Base-by-base conservation (phyloP, 2,888 invertebrate species). In the Serripes groenlandicus region DNA sequence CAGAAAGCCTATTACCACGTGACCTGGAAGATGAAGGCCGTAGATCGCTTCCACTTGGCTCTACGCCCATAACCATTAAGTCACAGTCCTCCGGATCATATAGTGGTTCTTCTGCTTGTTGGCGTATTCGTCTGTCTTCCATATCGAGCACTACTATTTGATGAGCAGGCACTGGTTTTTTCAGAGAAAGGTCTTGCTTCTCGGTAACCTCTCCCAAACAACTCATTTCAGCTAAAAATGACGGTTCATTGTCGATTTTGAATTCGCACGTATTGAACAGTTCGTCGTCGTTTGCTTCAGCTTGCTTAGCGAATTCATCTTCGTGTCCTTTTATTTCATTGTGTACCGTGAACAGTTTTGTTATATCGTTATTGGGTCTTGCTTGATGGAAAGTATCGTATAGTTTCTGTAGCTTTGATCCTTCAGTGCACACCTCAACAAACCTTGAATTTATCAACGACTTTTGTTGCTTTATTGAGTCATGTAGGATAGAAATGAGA, bases 221-320 rank as follows among this genome's bases (percentile, higher is more conserved):
- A 69, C 92, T 92, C 90, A 92, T 89, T 66, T 92, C 91, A 3
- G 91, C 87, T 32, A 92, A 78, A 84, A 92, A 92, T 34, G 85
- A 81, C 30, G 90, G 90, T 52, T 92, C 92, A 32, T 88, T 90
- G n/a, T 85, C 85, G n/a, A 90, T 89, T 42, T 91, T 91, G 72
- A 92, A 92, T 11, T 87, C 85, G 69, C 88, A 88, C 0, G 90
- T 85, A 3, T 91, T 83, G 78, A 91, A 92, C 7, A 92, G 81
- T 74, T 91, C 91, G 42, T 88, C 90, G 66, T 92, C 92, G 35
- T 90, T 90, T 5, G 87, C 88, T n/a, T 87, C 87, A 5, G 89
- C 83, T 0, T 91, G 90, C n/a, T 83, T 70, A 9, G 88, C 85
- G 76, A 90, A 92, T 54, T 90, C 87, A 9, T 84, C 87, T 35